These are phyloP conservation scores for Amblyopsis hoosieri DNA, from an alignment of 2,797 vertebrate species.

Conservation along the genomic window DNA sequence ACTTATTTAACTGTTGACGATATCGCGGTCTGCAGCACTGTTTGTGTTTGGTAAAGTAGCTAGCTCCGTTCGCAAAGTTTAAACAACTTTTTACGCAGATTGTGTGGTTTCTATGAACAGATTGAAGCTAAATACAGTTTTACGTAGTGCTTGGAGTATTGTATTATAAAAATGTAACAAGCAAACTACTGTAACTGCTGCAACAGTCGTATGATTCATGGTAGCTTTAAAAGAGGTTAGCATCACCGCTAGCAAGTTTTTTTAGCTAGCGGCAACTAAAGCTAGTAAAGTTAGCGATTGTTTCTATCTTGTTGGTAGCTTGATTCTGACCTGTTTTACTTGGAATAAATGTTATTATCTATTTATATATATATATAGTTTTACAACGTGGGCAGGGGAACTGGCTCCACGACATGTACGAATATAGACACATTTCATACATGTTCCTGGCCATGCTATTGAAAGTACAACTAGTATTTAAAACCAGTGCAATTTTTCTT, in stretches of 20 bases:
- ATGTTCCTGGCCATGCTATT: too few species aligned
- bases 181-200: constrained; percentile 10
- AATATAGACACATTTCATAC: too few species aligned
- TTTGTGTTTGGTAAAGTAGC: constrained; percentile 57
- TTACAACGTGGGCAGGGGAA: too few species aligned
- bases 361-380: too few species aligned
- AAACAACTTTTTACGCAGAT: too few species aligned
- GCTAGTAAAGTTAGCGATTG: constrained; percentile 21
- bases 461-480: too few species aligned
- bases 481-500: too few species aligned
- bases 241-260: constrained; percentile 30
- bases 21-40: constrained; percentile 14
- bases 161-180: too few species aligned
- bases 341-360: not conserved
- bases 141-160: not conserved
- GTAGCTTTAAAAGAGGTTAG: constrained; percentile 27
- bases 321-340: not conserved
- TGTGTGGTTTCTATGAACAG: accelerated
- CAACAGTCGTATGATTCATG: constrained; percentile 3
- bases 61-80: constrained; percentile 18
- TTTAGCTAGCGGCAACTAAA: constrained; percentile 60
- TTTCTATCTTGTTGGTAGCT: not conserved
- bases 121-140: not conserved
- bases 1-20: too few species aligned
- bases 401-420: too few species aligned